phyloP scores from a whole-genome alignment of 1,140 invertebrate genomes.

The Panagrolaimus sp. region DNA sequence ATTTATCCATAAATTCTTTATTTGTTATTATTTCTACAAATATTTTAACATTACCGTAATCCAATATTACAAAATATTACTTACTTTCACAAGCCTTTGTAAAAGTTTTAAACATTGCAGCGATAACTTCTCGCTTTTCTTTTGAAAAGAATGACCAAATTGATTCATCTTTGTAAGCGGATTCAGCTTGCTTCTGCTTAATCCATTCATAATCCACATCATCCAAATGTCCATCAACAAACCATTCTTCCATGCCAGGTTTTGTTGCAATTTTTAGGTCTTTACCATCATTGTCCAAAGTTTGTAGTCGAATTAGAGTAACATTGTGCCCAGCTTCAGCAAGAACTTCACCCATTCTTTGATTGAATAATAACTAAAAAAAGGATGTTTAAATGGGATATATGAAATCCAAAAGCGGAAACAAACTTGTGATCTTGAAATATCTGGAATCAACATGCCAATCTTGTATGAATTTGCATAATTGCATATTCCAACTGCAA shows the following conservation, averaged over 20 bases:
- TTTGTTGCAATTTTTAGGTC: neutral
- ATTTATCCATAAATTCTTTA: neutral
- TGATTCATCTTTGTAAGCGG: neutral
- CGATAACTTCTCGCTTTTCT: neutral
- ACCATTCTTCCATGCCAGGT: neutral
- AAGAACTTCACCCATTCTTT: neutral
- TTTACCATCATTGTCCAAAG: constrained; percentile 5
- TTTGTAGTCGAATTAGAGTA: constrained; percentile 9
- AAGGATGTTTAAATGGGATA: neutral
- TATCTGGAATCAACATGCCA: constrained; percentile 7
- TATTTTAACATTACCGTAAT: neutral
- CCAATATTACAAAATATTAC: neutral
- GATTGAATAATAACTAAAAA: constrained; percentile 2
- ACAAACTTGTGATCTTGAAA: neutral
- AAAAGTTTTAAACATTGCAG: neutral
- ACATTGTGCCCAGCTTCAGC: constrained; percentile 7
- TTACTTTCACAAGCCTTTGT: neutral
- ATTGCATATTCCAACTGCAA: no score
- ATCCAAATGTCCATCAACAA: neutral
- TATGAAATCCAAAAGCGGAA: neutral
- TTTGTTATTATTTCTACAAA: neutral
- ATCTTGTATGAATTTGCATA: neutral
- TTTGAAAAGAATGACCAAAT: neutral
- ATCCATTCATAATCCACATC: constrained; percentile 5
- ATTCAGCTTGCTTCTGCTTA: neutral